Percentiles rank a stretch among this genome's conserved stretches.
Evolutionary conservation across 2,113 vertebrate genomes (phyloP).

Genomic region (Vireo altiloquus): DNA sequence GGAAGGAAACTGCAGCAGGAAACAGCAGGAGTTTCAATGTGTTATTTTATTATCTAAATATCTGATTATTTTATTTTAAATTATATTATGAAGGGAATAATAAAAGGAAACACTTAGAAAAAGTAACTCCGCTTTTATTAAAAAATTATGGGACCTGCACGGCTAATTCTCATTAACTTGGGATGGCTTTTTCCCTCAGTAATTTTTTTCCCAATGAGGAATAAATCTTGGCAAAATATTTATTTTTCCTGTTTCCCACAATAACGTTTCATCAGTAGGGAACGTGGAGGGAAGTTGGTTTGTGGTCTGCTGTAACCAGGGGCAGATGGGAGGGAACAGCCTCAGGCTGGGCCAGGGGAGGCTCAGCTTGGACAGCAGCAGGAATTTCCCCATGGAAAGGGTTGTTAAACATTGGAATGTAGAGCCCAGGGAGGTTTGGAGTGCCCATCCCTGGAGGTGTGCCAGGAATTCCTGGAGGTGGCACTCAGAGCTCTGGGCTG

Average conservation of each 20-base stretch:
- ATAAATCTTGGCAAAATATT: background rate
- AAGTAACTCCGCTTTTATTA: background rate
- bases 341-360: background rate
- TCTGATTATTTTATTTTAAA: background rate
- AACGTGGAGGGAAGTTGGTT: background rate
- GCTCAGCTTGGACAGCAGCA: fast-evolving
- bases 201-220: background rate
- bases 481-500: background rate
- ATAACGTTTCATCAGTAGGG: fast-evolving
- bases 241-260: background rate
- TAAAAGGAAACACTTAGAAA: background rate
- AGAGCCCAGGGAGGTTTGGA: background rate
- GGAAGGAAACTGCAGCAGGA: background rate
- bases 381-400: background rate
- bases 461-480: background rate
- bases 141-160: fast-evolving
- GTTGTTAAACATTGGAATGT: no score
- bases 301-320: background rate
- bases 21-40: fast-evolving
- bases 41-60: background rate
- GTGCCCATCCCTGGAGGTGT: background rate
- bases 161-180: background rate
- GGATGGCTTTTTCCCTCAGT: no score
- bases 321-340: fast-evolving
- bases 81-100: fast-evolving